phyloP scores from a whole-genome alignment of 2,113 vertebrate genomes.

The rabbit (Oryctolagus cuniculus) region DNA sequence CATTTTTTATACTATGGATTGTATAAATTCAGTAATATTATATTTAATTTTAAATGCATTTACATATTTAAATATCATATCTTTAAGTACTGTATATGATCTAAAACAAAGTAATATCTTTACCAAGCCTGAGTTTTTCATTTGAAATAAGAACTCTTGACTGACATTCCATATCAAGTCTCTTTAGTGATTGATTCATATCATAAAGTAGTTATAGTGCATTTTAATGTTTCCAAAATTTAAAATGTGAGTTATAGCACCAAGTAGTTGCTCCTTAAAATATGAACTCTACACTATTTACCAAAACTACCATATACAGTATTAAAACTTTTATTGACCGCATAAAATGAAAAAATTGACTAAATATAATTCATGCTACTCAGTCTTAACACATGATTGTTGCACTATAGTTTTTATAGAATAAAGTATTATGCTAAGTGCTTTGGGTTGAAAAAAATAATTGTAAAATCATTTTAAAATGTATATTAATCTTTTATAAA shows the following conservation, averaged over 20 bases:
- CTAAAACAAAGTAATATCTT: not conserved
- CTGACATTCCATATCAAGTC: not conserved
- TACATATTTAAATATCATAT: not conserved
- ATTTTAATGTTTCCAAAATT: not conserved
- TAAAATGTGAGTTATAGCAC: not conserved
- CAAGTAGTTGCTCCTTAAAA: constrained; percentile 19
- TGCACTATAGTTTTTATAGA: constrained; percentile 20
- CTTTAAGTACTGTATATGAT: not conserved
- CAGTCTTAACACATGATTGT: constrained; percentile 21
- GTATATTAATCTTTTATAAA: constrained; percentile 38
- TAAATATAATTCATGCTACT: constrained; percentile 1
- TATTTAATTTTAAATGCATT: not conserved
- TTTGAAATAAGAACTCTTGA: not conserved
- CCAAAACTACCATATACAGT: not conserved
- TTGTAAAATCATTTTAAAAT: constrained; percentile 52
- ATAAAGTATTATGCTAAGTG: not conserved
- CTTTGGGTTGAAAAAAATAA: constrained; percentile 4
- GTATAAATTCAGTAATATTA: not conserved
- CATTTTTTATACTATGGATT: not conserved
- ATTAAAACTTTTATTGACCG: constrained; percentile 14
- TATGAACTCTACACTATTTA: not conserved
- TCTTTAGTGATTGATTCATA: not conserved
- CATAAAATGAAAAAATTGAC: constrained; percentile 26
- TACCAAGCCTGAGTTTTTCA: not conserved
- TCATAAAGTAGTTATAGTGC: not conserved